Conservation (phyloP, 2,888 invertebrate genomes). For the Drosophila austrosaltans region DNA sequence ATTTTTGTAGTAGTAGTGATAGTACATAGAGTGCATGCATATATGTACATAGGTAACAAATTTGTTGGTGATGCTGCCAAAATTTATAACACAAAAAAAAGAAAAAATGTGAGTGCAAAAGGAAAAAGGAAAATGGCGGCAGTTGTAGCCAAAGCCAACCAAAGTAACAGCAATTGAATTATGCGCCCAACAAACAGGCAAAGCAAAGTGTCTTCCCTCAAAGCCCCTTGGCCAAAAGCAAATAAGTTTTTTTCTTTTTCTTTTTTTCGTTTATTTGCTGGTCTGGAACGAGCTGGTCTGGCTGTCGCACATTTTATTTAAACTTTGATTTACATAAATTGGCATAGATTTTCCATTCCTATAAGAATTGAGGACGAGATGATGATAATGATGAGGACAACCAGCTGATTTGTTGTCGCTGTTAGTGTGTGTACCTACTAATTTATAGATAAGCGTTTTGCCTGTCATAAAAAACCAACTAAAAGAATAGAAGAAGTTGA, state of each 20-base stretch:
- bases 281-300: constrained; percentile 9
- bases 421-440: constrained; percentile 37
- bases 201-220: constrained; percentile 2
- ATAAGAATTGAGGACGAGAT: not conserved
- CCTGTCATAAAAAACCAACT: constrained; percentile 32
- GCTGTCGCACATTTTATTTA: constrained; percentile 58
- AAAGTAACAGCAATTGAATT: constrained; percentile 60
- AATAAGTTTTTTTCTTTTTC: not conserved
- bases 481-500: not conserved
- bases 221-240: not conserved
- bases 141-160: constrained; percentile 11
- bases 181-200: constrained; percentile 56
- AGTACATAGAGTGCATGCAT: not conserved
- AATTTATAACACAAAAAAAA: not conserved
- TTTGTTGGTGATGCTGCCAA: constrained; percentile 4
- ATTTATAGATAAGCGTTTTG: constrained; percentile 61
- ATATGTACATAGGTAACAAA: not conserved
- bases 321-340: constrained; percentile 69
- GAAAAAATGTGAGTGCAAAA: constrained; percentile 2
- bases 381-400: constrained; percentile 16
- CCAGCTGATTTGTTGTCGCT: constrained; percentile 53
- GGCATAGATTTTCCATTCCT: constrained; percentile 58
- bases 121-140: constrained; percentile 1
- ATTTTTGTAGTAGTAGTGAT: not conserved
- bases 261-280: not conserved